A percentile compares a stretch with the other conserved stretches of the same genome.
These are phyloP conservation scores for Tetropium fuscum DNA, from an alignment of 2,888 invertebrate genomes.

Conservation along the genomic window DNA sequence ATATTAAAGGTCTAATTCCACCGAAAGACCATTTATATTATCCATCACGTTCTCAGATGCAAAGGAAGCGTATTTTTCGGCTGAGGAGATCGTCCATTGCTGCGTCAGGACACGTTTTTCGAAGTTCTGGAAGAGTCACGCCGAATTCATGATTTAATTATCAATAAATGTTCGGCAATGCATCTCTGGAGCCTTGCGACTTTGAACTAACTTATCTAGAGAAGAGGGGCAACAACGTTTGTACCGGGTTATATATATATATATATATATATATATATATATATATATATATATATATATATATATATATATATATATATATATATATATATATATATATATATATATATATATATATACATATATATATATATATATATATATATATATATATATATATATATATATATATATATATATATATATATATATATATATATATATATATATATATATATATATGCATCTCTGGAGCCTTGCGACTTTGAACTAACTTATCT, in stretches of 20 bases:
- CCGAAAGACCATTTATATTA: slow-evolving; percentile 27
- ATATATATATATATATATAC: no score
- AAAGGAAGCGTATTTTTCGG: slow-evolving; percentile 14
- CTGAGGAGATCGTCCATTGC: slow-evolving; percentile 15
- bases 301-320: no score
- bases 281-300: no score
- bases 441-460: no score
- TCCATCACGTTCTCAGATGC: slow-evolving; percentile 22
- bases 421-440: no score
- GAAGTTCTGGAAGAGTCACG: slow-evolving; percentile 1
- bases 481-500: slow-evolving; percentile 2
- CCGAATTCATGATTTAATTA: slow-evolving; percentile 18
- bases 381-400: no score
- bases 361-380: no score
- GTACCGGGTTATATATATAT: no score
- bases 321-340: no score
- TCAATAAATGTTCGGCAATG: slow-evolving; percentile 19
- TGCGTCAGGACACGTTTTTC: slow-evolving; percentile 20
- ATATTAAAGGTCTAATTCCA: slow-evolving; percentile 23
- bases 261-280: no score
- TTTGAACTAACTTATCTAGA: slow-evolving; percentile 1
- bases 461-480: slow-evolving; percentile 7
- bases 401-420: no score
- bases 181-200: slow-evolving; percentile 6
- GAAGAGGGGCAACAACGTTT: no score